Percentiles rank a stretch among this genome's conserved stretches.
Conservation (phyloP, 1,140 invertebrate genomes). For the Drosophila jambulina region DNA sequence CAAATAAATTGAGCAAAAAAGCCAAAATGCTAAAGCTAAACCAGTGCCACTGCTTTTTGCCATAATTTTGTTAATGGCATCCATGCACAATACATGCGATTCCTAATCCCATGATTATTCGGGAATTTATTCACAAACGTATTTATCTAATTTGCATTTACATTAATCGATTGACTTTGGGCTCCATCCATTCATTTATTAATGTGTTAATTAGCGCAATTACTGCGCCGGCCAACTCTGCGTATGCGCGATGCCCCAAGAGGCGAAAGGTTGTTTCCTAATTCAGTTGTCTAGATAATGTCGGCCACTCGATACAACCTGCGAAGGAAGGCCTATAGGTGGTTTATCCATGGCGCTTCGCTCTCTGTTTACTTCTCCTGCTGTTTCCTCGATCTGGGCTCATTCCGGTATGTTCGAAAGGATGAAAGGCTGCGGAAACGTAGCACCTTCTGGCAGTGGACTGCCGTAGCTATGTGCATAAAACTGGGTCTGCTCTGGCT, state of each 20-base stretch:
- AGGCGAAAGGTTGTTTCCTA: too few relatives aligned
- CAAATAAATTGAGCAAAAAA: conserved; percentile 7
- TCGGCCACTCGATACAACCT: background rate
- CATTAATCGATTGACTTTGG: conserved; percentile 48
- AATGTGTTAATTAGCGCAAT: conserved; percentile 39
- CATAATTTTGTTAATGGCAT: conserved; percentile 29
- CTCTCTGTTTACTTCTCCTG: conserved; percentile 12
- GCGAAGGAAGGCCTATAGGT: background rate
- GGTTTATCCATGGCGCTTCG: background rate
- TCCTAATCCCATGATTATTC: conserved; percentile 28
- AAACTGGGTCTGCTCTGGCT: conserved; percentile 4
- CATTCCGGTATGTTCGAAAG: conserved; percentile 14
- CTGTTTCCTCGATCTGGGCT: conserved; percentile 22
- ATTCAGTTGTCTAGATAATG: conserved; percentile 29
- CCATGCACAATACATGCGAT: conserved; percentile 1
- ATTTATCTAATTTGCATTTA: conserved; percentile 45
- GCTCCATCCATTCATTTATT: conserved; percentile 34
- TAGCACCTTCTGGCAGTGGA: conserved; percentile 21
- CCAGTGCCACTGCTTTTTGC: conserved; percentile 10
- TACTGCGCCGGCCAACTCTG: conserved; percentile 17
- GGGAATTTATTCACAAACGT: conserved; percentile 34
- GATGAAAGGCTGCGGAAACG: background rate
- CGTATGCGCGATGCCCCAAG: conserved; percentile 28
- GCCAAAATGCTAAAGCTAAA: background rate
- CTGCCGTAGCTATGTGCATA: background rate